Conservation (phyloP, 2,888 invertebrate genomes). For the Calliphora vomitoria region DNA sequence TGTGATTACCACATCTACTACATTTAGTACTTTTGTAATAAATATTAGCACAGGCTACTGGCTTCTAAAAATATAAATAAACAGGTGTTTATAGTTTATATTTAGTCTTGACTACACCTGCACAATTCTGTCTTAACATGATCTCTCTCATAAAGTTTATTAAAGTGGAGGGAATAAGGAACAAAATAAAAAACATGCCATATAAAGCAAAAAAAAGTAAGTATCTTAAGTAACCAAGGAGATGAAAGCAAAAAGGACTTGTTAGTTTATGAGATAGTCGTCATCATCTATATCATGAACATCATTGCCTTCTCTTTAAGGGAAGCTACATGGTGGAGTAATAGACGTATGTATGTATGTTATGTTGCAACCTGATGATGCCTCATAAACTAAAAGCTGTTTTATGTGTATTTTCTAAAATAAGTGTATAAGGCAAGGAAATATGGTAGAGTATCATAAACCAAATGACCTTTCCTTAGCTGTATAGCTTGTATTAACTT, state of each 20-base stretch:
- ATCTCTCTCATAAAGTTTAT: conserved; percentile 2
- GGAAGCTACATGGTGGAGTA: not conserved
- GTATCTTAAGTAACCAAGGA: conserved; percentile 32
- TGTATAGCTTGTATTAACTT: conserved; percentile 32
- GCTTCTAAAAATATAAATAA: conserved; percentile 26
- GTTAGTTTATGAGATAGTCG: conserved; percentile 35
- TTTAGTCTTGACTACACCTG: conserved; percentile 32
- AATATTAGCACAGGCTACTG: conserved; percentile 29
- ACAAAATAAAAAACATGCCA: not conserved
- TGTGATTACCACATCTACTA: not conserved
- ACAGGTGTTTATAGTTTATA: conserved; percentile 52
- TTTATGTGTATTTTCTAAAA: conserved; percentile 19
- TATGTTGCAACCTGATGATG: conserved; percentile 29
- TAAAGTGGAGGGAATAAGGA: not conserved
- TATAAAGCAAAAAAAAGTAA: not conserved
- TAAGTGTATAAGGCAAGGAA: not conserved
- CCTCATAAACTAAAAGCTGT: conserved; percentile 56
- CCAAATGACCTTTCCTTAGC: too few species aligned
- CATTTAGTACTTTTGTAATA: conserved; percentile 9
- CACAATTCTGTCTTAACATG: not conserved
- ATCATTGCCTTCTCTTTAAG: conserved; percentile 33
- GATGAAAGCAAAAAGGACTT: conserved; percentile 20
- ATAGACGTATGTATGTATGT: not conserved
- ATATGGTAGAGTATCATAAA: not conserved
- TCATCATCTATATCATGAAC: conserved; percentile 39